Conservation (phyloP, 92 coral and sea anemone species). For the Actinernus sp. region DNA sequence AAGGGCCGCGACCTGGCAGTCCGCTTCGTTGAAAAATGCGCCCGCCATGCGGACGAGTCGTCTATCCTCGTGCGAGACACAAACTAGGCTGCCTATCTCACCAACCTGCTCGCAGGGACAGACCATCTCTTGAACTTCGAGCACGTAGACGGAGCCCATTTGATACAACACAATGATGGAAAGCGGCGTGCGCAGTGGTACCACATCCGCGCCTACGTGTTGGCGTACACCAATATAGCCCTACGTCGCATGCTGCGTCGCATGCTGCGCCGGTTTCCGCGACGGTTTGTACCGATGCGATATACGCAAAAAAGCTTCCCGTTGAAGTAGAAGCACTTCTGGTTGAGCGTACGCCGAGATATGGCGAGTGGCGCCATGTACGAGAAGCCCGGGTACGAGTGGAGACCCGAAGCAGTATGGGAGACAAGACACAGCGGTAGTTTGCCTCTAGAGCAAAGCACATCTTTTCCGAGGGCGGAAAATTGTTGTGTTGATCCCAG, state of each 20-base stretch:
- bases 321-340: not conserved
- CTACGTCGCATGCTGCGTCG: constrained; percentile 10
- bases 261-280: constrained; percentile 41
- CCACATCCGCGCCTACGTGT: constrained; percentile 21
- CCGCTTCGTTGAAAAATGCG: too few species aligned
- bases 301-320: constrained; percentile 42
- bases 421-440: too few species aligned
- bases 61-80: too few species aligned
- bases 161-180: constrained; percentile 9
- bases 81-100: too few species aligned
- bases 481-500: too few species aligned
- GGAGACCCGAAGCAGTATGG: constrained; percentile 18
- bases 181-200: constrained; percentile 12
- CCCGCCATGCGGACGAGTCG: too few species aligned
- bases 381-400: too few species aligned
- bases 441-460: too few species aligned
- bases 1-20: too few species aligned
- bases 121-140: constrained; percentile 28
- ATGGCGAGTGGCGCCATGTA: constrained; percentile 17
- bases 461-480: too few species aligned
- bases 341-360: constrained; percentile 15
- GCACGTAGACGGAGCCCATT: constrained; percentile 12
- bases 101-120: too few species aligned
- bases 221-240: too few species aligned
- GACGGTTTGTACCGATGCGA: constrained; percentile 51